phyloP scores from a whole-genome alignment of 1,140 invertebrate species.

The Nylanderia fulva region DNA sequence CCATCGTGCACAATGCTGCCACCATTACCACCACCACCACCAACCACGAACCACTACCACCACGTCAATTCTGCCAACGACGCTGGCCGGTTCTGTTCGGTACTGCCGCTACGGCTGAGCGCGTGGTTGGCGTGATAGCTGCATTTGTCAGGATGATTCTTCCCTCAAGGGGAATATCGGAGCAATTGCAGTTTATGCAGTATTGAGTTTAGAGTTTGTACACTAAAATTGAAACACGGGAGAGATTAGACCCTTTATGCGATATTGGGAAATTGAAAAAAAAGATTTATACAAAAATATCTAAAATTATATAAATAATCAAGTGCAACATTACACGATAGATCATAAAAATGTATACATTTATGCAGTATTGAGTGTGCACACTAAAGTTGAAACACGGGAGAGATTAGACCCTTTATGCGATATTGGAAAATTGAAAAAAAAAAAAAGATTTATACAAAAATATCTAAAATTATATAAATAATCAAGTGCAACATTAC shows the following conservation, averaged over 20 bases:
- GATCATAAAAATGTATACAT: too few species aligned
- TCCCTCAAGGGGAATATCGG: slow-evolving; percentile 33
- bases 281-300: too few species aligned
- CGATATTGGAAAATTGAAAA: too few species aligned
- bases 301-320: too few species aligned
- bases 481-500: too few species aligned
- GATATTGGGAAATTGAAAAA: too few species aligned
- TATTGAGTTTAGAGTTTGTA: background rate
- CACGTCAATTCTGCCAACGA: background rate
- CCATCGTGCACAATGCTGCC: background rate
- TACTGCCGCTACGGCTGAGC: background rate
- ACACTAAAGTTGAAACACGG: too few species aligned
- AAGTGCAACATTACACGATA: too few species aligned
- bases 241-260: background rate
- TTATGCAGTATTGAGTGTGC: too few species aligned
- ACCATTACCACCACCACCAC: slow-evolving; percentile 5
- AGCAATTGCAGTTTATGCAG: slow-evolving; percentile 30
- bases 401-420: too few species aligned
- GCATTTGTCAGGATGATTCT: slow-evolving; percentile 47
- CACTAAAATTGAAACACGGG: background rate
- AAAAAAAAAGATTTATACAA: too few species aligned
- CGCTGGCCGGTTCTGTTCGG: background rate
- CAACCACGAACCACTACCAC: background rate
- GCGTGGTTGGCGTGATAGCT: slow-evolving; percentile 22
- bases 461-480: too few species aligned